Conservation (phyloP, 2,797 vertebrate species). For the Chrosomus eos region DNA sequence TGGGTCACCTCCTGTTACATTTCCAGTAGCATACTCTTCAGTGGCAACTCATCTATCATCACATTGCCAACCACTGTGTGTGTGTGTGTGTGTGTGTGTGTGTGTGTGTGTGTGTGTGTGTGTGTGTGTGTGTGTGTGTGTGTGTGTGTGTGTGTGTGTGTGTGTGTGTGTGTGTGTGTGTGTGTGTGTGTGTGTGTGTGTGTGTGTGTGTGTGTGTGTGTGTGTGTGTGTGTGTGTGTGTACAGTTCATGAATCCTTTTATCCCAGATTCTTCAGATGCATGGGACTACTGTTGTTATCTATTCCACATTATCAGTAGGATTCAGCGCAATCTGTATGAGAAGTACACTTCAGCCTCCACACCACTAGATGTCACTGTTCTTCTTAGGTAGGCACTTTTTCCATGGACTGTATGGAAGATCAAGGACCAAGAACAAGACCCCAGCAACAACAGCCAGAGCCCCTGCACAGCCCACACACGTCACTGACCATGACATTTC, state of each 20-base stretch:
- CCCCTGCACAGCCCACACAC: conserved; percentile 79
- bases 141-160: too few species aligned
- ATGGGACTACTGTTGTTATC: not conserved
- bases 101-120: too few species aligned
- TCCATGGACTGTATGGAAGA: conserved; percentile 78
- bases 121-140: too few species aligned
- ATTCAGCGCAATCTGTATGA: conserved; percentile 24
- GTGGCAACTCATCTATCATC: not conserved
- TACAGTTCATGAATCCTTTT: not conserved
- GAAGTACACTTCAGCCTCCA: conserved; percentile 48
- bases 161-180: too few species aligned
- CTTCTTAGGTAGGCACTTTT: conserved; percentile 74
- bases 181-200: too few species aligned
- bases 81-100: not conserved
- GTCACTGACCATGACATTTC: conserved; percentile 88
- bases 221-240: not conserved
- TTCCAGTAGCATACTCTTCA: not conserved
- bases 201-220: too few species aligned
- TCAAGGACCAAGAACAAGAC: conserved; percentile 81
- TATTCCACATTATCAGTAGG: not conserved
- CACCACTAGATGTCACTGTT: conserved; percentile 70
- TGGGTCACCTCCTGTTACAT: conserved; percentile 1
- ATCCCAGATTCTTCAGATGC: not conserved
- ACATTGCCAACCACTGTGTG: not conserved
- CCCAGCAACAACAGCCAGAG: conserved; percentile 79